A percentile compares a stretch with the other conserved stretches of the same genome.
Conservation (phyloP, 2,888 invertebrate species). For the Strigamia transsilvanica region DNA sequence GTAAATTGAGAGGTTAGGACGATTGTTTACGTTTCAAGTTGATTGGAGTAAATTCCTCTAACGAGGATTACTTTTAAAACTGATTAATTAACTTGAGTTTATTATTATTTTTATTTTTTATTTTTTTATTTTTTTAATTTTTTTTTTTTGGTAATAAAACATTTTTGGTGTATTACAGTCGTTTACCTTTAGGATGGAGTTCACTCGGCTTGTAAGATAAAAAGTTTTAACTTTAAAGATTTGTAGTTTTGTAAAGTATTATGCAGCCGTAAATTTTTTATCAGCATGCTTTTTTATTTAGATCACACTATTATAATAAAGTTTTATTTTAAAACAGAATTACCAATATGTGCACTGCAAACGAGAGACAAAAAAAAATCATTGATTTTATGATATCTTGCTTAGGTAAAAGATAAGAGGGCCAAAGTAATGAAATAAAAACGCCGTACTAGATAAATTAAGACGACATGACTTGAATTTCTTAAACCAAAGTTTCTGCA, state of each 20-base stretch:
- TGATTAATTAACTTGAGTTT: no score
- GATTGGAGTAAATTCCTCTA: neutral
- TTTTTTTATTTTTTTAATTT: neutral
- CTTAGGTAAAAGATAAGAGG: neutral
- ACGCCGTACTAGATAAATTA: neutral
- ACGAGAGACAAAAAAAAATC: neutral
- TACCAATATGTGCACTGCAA: no score
- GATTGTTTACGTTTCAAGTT: neutral
- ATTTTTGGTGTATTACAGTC: neutral
- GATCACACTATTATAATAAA: no score
- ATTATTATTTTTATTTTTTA: neutral
- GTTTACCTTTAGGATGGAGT: neutral
- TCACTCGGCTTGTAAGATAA: neutral
- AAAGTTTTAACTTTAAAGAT: neutral
- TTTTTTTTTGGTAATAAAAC: neutral
- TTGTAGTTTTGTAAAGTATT: neutral
- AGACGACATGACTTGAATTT: neutral
- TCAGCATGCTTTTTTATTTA: no score
- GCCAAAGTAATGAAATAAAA: constrained; percentile 13
- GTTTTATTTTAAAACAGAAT: no score
- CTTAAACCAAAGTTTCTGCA: neutral
- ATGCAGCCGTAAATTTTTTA: no score
- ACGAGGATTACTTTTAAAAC: neutral
- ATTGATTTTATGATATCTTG: constrained; percentile 3
- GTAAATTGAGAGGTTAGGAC: neutral